These are phyloP conservation scores for Cheirogaleus major DNA, from an alignment of 2,797 vertebrate genomes.

Conservation along the genomic window DNA sequence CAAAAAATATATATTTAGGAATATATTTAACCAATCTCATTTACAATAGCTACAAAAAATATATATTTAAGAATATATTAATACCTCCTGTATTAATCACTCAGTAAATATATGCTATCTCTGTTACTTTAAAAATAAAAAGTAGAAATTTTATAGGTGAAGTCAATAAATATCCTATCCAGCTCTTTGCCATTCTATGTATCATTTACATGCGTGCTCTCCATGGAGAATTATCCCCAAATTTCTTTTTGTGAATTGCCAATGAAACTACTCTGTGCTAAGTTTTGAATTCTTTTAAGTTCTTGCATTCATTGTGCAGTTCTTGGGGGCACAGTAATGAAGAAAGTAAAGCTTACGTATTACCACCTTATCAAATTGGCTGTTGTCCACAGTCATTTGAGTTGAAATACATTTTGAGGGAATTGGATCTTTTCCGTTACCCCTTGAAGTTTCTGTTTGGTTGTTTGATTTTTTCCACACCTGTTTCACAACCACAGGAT, in stretches of 20 bases:
- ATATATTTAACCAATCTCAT: too few species aligned
- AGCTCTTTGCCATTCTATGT: background rate
- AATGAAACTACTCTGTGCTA: background rate
- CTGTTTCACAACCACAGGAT: background rate
- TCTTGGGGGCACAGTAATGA: background rate
- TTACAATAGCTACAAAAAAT: too few species aligned
- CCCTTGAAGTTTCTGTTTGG: background rate
- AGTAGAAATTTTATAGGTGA: background rate
- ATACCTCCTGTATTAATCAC: background rate
- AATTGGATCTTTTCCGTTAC: background rate
- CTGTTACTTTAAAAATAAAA: background rate
- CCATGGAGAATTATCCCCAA: background rate
- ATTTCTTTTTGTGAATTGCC: background rate
- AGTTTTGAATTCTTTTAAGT: background rate
- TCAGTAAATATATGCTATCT: background rate
- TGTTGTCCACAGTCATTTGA: background rate
- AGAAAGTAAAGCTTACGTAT: background rate
- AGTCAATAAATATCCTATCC: background rate
- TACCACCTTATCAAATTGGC: background rate
- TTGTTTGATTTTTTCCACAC: background rate
- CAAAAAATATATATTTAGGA: background rate
- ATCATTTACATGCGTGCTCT: background rate
- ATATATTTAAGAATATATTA: too few species aligned
- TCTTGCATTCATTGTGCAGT: background rate
- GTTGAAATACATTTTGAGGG: background rate